A percentile compares a stretch with the other conserved stretches of the same genome.
These are phyloP conservation scores for Campylomormyrus tamandua DNA, from an alignment of 2,113 vertebrate species.

Conservation along the genomic window DNA sequence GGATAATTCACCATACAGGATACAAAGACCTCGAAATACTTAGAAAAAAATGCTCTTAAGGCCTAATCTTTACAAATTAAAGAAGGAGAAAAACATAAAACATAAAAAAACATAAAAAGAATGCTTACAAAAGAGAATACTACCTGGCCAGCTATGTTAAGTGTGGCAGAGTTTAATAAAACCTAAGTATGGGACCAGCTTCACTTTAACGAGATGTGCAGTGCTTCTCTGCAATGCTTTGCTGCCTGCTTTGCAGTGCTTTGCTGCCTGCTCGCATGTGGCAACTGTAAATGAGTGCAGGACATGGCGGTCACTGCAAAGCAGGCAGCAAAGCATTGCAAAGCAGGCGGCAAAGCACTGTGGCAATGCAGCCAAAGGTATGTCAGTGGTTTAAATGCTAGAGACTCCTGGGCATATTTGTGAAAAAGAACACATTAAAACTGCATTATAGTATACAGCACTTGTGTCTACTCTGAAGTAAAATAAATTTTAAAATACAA, in stretches of 20 bases:
- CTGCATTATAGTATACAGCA: background rate
- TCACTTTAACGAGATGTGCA: slow-evolving; percentile 2
- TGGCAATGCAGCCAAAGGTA: background rate
- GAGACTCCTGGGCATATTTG: background rate
- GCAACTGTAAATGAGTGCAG: background rate
- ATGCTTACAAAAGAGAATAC: background rate
- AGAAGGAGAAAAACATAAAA: background rate
- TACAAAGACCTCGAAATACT: background rate
- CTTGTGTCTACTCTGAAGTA: background rate
- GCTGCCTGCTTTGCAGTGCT: too few species aligned
- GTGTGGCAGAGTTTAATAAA: background rate
- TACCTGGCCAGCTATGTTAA: background rate
- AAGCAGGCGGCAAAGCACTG: background rate
- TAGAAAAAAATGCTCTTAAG: background rate
- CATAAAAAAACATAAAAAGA: background rate
- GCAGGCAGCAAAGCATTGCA: background rate
- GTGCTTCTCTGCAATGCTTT: background rate
- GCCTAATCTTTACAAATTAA: background rate
- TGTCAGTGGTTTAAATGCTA: background rate
- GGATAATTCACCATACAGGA: background rate
- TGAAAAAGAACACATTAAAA: background rate
- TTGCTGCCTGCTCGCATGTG: background rate
- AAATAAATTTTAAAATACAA: background rate
- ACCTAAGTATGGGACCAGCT: background rate
- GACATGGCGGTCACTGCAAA: background rate